Percentiles rank a stretch among this genome's conserved stretches.
phyloP scores from a whole-genome alignment of 2,888 invertebrate species.

The Eupithecia inturbata region DNA sequence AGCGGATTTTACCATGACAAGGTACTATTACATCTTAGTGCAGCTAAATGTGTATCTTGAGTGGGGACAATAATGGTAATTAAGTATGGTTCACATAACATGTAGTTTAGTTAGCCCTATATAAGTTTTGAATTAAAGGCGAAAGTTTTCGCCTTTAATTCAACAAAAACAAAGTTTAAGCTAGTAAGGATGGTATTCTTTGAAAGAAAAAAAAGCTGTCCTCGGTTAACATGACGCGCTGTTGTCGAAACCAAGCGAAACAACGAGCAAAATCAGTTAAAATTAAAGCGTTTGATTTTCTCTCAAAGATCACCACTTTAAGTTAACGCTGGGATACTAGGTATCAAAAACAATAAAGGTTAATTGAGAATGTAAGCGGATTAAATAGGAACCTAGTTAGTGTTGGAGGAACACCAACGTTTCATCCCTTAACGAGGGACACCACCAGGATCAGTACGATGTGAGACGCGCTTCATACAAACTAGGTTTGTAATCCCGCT shows the following conservation, averaged over 20 bases:
- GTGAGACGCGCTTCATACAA: no score
- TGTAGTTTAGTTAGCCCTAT: not conserved
- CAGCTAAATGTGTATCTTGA: not conserved
- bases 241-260: not conserved
- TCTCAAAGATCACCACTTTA: no score
- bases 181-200: not conserved
- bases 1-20: not conserved
- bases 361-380: no score
- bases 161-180: not conserved
- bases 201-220: not conserved
- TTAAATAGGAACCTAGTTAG: no score
- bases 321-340: no score
- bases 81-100: not conserved
- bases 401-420: no score
- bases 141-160: not conserved
- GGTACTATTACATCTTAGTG: not conserved
- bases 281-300: no score
- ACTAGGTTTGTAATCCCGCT: no score
- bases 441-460: no score
- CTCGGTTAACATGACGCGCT: not conserved
- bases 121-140: not conserved
- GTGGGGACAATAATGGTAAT: not conserved
- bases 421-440: no score
- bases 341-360: not conserved
- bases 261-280: not conserved